Evolutionary conservation across 2,797 vertebrate genomes (phyloP).

Genomic region (Todus mexicanus): DNA sequence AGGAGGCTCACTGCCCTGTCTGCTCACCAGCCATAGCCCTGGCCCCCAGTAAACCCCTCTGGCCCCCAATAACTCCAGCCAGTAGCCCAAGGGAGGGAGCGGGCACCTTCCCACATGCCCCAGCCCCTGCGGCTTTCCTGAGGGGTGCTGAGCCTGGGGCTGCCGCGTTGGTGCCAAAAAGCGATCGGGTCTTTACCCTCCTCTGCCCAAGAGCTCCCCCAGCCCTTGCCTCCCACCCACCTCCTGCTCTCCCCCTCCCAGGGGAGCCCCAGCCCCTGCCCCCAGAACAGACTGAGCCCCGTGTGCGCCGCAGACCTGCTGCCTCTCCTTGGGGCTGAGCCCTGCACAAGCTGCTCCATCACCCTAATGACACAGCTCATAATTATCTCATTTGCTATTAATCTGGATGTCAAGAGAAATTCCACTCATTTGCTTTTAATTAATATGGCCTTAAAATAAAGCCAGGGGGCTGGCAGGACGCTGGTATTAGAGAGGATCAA

Average conservation of each 20-base stretch:
- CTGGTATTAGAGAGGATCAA: neutral
- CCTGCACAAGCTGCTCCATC: constrained; percentile 16
- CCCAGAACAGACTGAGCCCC: neutral
- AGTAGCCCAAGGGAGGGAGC: neutral
- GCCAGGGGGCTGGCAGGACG: neutral
- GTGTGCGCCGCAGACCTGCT: neutral
- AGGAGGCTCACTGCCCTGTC: rapidly evolving
- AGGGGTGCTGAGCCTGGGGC: too few species aligned
- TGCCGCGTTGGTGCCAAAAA: too few species aligned
- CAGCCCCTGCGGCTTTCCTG: too few species aligned
- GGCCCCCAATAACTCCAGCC: neutral
- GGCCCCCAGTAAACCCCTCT: neutral
- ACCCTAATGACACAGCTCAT: neutral
- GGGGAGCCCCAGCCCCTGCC: neutral
- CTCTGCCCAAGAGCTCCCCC: neutral
- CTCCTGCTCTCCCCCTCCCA: neutral
- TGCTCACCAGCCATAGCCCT: too few species aligned
- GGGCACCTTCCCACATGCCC: neutral
- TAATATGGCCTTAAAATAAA: constrained; percentile 49
- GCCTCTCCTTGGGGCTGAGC: neutral
- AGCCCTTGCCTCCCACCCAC: neutral
- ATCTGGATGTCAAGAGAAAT: constrained; percentile 40
- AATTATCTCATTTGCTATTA: constrained; percentile 22
- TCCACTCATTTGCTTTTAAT: constrained; percentile 44
- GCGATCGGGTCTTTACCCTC: neutral